Conservation (phyloP, 37 sponge, comb jelly and placozoan species). For the Cladorhizidae sp. region DNA sequence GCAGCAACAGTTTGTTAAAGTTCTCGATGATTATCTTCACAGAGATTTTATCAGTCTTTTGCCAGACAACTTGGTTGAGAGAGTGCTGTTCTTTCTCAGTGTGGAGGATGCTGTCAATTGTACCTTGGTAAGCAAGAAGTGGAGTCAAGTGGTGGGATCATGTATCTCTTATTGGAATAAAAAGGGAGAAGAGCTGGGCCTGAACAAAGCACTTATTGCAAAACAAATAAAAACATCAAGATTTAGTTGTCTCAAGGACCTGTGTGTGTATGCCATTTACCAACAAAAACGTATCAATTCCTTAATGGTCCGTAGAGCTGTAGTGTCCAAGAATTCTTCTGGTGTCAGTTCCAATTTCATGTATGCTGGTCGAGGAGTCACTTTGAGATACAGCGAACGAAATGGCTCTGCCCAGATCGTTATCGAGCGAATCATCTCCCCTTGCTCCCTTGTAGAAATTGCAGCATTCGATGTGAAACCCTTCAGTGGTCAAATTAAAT, state of each 20-base stretch:
- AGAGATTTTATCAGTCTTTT: slow-evolving; percentile 49
- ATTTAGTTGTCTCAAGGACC: slow-evolving; percentile 3
- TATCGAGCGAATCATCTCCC: slow-evolving; percentile 25
- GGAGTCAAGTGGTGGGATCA: slow-evolving; percentile 26
- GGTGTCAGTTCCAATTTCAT: slow-evolving; percentile 9
- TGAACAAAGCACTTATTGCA: slow-evolving; percentile 1
- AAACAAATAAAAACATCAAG: background rate
- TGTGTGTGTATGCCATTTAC: slow-evolving; percentile 19
- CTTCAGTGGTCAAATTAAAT: slow-evolving; percentile 35
- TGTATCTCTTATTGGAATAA: slow-evolving; percentile 41
- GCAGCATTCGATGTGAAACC: slow-evolving; percentile 16
- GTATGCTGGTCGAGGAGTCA: slow-evolving; percentile 45
- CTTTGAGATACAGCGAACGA: slow-evolving; percentile 28
- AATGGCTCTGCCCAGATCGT: slow-evolving; percentile 20
- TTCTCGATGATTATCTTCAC: slow-evolving; percentile 20
- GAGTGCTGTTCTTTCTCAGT: slow-evolving; percentile 29
- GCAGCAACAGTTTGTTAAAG: slow-evolving; percentile 35
- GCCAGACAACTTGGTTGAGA: slow-evolving; percentile 5
- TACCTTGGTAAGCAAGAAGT: slow-evolving; percentile 42
- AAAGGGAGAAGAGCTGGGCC: slow-evolving; percentile 7
- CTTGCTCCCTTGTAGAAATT: slow-evolving; percentile 2
- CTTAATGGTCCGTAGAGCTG: background rate
- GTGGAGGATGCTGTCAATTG: slow-evolving; percentile 31
- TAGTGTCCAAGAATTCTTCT: slow-evolving; percentile 5
- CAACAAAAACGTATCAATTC: slow-evolving; percentile 20